Conservation (phyloP, 1,140 invertebrate species). For the Tetraneura akinire region DNA sequence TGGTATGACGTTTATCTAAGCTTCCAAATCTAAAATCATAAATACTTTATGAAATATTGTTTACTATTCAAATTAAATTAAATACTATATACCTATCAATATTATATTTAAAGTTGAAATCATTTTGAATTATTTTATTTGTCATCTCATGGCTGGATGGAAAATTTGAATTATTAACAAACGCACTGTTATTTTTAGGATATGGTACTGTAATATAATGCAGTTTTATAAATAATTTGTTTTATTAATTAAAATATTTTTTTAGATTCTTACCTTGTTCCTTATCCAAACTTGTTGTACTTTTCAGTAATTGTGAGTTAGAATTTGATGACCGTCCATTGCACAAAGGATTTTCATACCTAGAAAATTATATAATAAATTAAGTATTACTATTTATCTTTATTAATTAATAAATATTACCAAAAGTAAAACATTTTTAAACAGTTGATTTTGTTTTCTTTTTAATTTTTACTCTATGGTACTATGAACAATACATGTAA, state of each 20-base stretch:
- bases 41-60: background rate
- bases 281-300: constrained; percentile 27
- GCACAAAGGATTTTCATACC: background rate
- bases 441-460: too few species aligned
- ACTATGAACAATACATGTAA: too few species aligned
- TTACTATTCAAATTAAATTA: too few species aligned
- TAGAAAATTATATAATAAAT: constrained; percentile 8
- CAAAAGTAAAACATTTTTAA: too few species aligned
- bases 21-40: constrained; percentile 62
- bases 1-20: constrained; percentile 62
- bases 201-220: constrained; percentile 13
- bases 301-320: constrained; percentile 27
- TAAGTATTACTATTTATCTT: too few species aligned
- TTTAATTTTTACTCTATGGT: too few species aligned
- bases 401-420: too few species aligned
- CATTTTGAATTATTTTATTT: constrained; percentile 16
- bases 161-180: constrained; percentile 18
- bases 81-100: constrained; percentile 17
- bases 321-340: background rate
- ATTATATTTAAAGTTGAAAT: constrained; percentile 14
- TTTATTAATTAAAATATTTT: background rate
- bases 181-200: constrained; percentile 14
- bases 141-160: constrained; percentile 17
- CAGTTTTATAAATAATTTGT: background rate
- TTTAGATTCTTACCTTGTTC: constrained; percentile 10